These are phyloP conservation scores for Oasisia sp. DNA, from an alignment of 2,888 invertebrate species.

Conservation along the genomic window DNA sequence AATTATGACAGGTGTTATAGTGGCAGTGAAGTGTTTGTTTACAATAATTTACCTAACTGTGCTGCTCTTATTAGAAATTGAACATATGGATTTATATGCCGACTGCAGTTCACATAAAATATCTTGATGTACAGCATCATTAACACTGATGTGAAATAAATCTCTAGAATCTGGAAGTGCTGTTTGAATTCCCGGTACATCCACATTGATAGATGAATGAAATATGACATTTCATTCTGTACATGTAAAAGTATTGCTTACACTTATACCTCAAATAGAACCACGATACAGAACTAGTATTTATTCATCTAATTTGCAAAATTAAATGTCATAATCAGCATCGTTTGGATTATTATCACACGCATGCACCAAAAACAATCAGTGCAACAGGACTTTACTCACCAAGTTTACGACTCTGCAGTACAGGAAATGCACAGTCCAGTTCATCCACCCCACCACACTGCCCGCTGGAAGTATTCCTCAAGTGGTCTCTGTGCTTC, in stretches of 20 bases:
- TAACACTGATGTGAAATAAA: not conserved
- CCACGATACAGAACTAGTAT: too few species aligned
- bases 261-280: too few species aligned
- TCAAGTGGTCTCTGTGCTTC: constrained; percentile 69
- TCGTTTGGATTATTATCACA: not conserved
- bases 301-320: too few species aligned
- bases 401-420: constrained; percentile 64
- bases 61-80: not conserved
- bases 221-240: too few species aligned
- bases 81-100: not conserved
- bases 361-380: not conserved
- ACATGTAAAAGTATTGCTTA: too few species aligned
- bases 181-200: not conserved
- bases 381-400: not conserved
- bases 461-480: constrained; percentile 63
- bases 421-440: constrained; percentile 66
- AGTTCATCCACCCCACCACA: constrained; percentile 62
- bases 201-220: not conserved
- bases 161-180: not conserved
- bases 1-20: not conserved
- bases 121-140: not conserved
- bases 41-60: not conserved
- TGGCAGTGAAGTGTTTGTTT: not conserved
- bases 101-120: not conserved
- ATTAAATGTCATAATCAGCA: too few species aligned